Base-by-base conservation (phyloP, 2,113 vertebrate species). In the Geococcyx californianus region DNA sequence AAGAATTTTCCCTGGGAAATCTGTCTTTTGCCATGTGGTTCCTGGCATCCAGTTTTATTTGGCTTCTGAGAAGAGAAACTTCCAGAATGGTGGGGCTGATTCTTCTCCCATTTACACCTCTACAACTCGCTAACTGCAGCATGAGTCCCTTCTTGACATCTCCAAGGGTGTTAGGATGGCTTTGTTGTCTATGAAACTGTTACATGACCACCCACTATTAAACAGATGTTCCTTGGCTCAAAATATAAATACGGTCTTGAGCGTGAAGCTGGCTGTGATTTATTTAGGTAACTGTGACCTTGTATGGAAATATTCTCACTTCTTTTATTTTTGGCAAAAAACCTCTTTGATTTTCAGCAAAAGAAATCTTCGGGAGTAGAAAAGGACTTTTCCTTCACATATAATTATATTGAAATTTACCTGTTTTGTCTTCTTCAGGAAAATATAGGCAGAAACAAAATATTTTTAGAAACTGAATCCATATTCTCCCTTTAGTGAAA, bases 241-340 rank as follows among this genome's bases (percentile, higher is more conserved):
- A 92, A 94, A 96, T 95, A 96, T 92, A 95, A 97, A 97, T 95
- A 88, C 25, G 93, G 85, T 86, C 92, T 96, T 85, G 69, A 96
- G 86, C 8, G 31, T 90, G 92, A 95, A 94, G 80, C 69, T 96
- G 95, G 86, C 86, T 92, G 72, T 96, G 90, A 97, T 97, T 97
- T 96, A 97, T 95, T 95, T 96, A 96, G 94, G 95, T 96, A 97
- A 93, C 69, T 60, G 80, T 93, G 95, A 97, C 94, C 94, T 95
- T 96, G 90, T 78, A 90, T 78, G 49, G 92, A 92, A 84, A 94
- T 89, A 90, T 67, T 94, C 60, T 96, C 66, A 75, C 64, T 84
- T 94, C 68, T 31, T 93, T 95, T 93, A 16, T 66, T 91, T 91
- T 84, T 77, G 55, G 33, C 10, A 92, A 44, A 84, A 95, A 95